Percentiles rank a stretch among this genome's conserved stretches.
These are phyloP conservation scores for Parauchenoglanis ngamensis DNA, from an alignment of 2,797 vertebrate genomes.

Conservation along the genomic window DNA sequence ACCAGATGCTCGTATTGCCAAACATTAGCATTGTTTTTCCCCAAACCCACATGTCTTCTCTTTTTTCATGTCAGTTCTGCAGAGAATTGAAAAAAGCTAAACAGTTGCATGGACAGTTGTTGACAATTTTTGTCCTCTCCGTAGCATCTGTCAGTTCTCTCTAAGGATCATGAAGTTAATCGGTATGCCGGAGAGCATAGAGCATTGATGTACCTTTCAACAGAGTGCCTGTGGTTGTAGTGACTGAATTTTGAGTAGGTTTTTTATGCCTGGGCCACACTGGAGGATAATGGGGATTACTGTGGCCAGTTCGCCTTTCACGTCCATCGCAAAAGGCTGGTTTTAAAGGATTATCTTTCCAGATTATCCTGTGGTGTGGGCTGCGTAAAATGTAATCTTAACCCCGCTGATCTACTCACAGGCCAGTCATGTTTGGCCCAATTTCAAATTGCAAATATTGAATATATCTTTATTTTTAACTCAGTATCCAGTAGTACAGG, in stretches of 20 bases:
- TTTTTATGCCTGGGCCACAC: background rate
- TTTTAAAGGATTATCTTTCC: constrained; percentile 2
- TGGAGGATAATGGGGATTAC: constrained; percentile 9
- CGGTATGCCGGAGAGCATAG: background rate
- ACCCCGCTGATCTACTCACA: background rate
- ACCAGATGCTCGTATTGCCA: background rate
- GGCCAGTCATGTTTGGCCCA: background rate
- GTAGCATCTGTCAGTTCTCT: constrained; percentile 1
- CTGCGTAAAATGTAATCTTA: constrained; percentile 9
- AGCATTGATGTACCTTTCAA: constrained; percentile 7
- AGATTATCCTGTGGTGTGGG: background rate
- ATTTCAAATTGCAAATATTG: background rate
- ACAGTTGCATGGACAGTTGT: constrained; percentile 5
- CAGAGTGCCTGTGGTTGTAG: background rate
- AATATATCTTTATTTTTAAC: background rate
- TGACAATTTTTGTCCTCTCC: background rate
- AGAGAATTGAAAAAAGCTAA: constrained; percentile 9
- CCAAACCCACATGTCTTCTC: background rate
- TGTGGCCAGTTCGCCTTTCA: background rate
- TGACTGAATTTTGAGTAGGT: background rate
- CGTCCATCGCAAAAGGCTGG: background rate
- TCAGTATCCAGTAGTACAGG: background rate
- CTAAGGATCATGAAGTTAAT: constrained; percentile 7
- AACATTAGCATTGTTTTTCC: background rate
- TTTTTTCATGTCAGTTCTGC: constrained; percentile 7